phyloP scores from a whole-genome alignment of 2,113 vertebrate genomes.

The Pseudonaja textilis region DNA sequence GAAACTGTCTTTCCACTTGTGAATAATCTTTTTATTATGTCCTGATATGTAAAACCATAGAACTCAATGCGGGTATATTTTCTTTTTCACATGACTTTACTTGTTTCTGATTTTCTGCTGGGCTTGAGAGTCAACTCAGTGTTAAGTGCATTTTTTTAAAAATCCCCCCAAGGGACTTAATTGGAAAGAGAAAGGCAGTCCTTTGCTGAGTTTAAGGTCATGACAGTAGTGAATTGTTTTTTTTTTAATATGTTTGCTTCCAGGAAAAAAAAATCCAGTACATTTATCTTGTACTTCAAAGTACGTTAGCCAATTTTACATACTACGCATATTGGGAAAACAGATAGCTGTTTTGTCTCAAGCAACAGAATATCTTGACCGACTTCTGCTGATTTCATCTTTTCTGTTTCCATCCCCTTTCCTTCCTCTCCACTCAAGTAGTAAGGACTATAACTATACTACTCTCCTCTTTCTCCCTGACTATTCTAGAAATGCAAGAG shows the following conservation, averaged over 20 bases:
- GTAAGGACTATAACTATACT: neutral
- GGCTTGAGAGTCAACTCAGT: neutral
- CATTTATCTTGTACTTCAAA: neutral
- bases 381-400: neutral
- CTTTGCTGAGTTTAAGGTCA: neutral
- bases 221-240: neutral
- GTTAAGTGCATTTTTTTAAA: neutral
- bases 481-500: neutral
- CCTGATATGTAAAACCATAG: no score
- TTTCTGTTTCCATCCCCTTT: neutral
- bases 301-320: neutral
- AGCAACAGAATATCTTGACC: neutral
- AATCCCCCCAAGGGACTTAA: neutral
- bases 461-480: neutral
- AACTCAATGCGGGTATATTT: no score
- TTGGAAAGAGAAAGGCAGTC: neutral
- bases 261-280: neutral
- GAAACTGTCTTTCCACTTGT: no score
- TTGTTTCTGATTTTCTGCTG: neutral
- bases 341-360: neutral
- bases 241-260: neutral
- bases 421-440: neutral
- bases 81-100: no score
- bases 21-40: no score
- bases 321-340: neutral